A percentile compares a stretch with the other conserved stretches of the same genome.
phyloP scores from a whole-genome alignment of 2,888 invertebrate species.

The Rotaria sp. region DNA sequence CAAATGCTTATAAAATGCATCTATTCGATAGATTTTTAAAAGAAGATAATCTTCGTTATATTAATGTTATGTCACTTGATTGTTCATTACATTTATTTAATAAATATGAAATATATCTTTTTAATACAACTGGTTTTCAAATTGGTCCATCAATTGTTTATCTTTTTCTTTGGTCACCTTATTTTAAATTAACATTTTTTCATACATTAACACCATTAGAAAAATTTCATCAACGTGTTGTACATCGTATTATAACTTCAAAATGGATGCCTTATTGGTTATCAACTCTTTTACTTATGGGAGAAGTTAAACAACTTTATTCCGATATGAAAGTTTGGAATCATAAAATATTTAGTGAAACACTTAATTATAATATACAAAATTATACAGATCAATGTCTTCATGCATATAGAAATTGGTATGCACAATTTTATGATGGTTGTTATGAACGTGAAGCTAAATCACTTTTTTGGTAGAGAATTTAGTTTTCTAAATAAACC shows the following conservation, averaged over 20 bases:
- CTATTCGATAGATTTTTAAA: conserved; percentile 31
- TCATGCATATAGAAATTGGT: conserved; percentile 38
- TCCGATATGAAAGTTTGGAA: conserved; percentile 40
- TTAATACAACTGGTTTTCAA: conserved; percentile 41
- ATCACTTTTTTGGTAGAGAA: conserved; percentile 35
- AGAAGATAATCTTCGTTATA: conserved; percentile 31
- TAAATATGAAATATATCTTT: conserved; percentile 34
- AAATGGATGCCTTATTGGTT: conserved; percentile 33
- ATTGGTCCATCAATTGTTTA: conserved; percentile 38
- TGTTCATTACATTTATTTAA: conserved; percentile 32
- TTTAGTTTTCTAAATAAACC: background rate
- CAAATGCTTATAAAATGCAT: conserved; percentile 36
- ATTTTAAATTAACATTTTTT: conserved; percentile 32
- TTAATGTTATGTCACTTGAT: conserved; percentile 36
- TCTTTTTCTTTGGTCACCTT: conserved; percentile 35
- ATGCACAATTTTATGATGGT: conserved; percentile 39
- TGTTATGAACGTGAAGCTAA: conserved; percentile 36
- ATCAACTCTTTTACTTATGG: conserved; percentile 30
- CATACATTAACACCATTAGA: conserved; percentile 39
- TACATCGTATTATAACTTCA: conserved; percentile 31
- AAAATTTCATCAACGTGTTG: conserved; percentile 36
- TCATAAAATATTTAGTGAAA: conserved; percentile 34
- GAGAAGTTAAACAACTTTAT: conserved; percentile 38
- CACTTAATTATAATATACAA: conserved; percentile 35
- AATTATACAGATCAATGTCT: conserved; percentile 36